Evolutionary conservation across 1,140 invertebrate species (phyloP), one percentile per base, ranked within the genome.

Genomic region (Nomia melanderi): DNA sequence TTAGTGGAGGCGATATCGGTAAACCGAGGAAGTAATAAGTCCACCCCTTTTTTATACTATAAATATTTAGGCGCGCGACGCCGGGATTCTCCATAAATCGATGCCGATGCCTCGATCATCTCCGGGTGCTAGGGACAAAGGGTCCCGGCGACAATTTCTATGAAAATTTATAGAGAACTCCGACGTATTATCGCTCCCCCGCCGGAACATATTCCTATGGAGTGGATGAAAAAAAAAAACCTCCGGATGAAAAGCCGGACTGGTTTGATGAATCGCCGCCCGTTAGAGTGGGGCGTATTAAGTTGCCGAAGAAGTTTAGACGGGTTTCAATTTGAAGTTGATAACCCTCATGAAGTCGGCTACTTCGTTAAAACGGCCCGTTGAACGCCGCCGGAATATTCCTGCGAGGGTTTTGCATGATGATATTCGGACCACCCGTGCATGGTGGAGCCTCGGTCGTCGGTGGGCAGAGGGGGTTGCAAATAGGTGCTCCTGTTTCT

Each of bases 161-260:
- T 76, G 73, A 76, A 76, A 76, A 76, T 76, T 76, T 76, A 69
- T 76, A 76, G 65, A 76, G 69, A 76, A 76, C 73, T 76, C 41
- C 65, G 23, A 29, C 8, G 53, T 57, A 76, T 76, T 76, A 76
- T 69, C 65, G 65, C 31, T n/a, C n/a, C n/a, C n/a, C 17, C 1
- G 20, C 25, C 9, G 3, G 31, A 8, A 20, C 20, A 33, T 60
- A 36, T 36, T 44, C 25, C 39, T 23, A 57, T 57, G 9, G 8
- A n/a, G n/a, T n/a, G n/a, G n/a, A n/a, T n/a, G n/a, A n/a, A n/a
- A n/a, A n/a, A n/a, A n/a, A 39, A 39, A 62, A 25, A 33, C 5
- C n/a, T n/a, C 9, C 31, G 33, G 20, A 2, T 36, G 1, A n/a
- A 31, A 36, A 31, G 29, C 56, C 8, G 27, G 3, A 17, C 12